Evolutionary conservation across 35 echinoderm and acorn worm genomes (phyloP).

Genomic region (Apostichopus californicus): DNA sequence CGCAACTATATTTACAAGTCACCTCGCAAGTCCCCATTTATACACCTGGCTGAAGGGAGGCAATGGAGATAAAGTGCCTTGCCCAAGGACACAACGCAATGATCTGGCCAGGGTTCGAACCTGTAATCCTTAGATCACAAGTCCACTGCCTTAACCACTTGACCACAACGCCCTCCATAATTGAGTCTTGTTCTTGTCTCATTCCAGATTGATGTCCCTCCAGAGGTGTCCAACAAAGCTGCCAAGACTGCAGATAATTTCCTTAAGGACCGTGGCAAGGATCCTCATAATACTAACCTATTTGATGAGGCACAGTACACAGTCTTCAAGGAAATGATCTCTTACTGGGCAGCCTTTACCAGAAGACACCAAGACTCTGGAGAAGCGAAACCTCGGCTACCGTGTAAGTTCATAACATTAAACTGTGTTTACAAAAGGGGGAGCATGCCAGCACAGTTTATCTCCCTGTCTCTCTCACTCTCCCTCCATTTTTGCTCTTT

Average conservation of each 20-base stretch:
- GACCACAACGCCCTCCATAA: no score
- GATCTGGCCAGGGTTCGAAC: no score
- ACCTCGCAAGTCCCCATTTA: no score
- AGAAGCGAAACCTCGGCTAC: conserved; percentile 4
- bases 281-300: conserved; percentile 79
- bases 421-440: not conserved
- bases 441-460: no score
- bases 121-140: no score
- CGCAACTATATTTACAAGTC: no score
- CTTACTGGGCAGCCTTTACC: conserved; percentile 88
- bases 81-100: no score
- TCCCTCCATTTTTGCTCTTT: no score
- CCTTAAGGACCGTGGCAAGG: conserved; percentile 85
- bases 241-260: conserved; percentile 71
- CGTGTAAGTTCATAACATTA: not conserved
- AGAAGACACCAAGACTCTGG: conserved; percentile 62
- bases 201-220: conserved; percentile 80
- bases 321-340: conserved; percentile 93
- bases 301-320: conserved; percentile 94
- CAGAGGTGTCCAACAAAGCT: conserved; percentile 71
- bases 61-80: no score
- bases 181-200: not conserved
- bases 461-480: no score
- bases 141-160: no score
- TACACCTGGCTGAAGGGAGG: no score